A percentile compares a stretch with the other conserved stretches of the same genome.
These are phyloP conservation scores for Venusia cambrica DNA, from an alignment of 2,888 invertebrate genomes.

Conservation along the genomic window DNA sequence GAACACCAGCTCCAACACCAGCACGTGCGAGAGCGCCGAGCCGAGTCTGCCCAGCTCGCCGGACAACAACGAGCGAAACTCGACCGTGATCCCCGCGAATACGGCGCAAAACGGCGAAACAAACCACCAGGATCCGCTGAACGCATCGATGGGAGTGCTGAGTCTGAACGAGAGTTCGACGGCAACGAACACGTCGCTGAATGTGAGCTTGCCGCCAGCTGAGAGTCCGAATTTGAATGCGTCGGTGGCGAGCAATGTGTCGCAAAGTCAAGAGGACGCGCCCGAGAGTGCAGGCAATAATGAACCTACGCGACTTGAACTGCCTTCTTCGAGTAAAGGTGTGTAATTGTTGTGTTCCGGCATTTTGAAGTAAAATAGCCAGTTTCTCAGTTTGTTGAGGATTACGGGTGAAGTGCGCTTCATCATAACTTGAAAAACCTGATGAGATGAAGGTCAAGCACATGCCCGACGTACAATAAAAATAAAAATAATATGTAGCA, in stretches of 20 bases:
- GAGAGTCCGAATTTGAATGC: constrained; percentile 63
- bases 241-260: constrained; percentile 34
- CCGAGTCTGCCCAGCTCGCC: constrained; percentile 87
- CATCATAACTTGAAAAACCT: no score
- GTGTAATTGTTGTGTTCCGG: not conserved
- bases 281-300: constrained; percentile 44
- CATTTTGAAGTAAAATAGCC: no score
- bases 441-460: no score
- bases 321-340: constrained; percentile 62
- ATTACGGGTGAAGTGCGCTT: no score
- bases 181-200: constrained; percentile 69
- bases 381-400: no score
- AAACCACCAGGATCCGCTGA: constrained; percentile 51
- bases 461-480: no score
- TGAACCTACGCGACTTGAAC: constrained; percentile 48
- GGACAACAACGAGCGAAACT: constrained; percentile 56
- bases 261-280: constrained; percentile 43
- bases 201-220: constrained; percentile 63
- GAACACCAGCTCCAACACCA: constrained; percentile 86
- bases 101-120: constrained; percentile 43
- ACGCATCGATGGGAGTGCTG: constrained; percentile 64
- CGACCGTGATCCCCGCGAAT: constrained; percentile 37
- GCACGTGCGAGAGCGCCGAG: constrained; percentile 86
- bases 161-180: constrained; percentile 72
- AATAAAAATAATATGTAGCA: no score